A percentile compares a stretch with the other conserved stretches of the same genome.
These are phyloP conservation scores for Chloroclysta siterata DNA, from an alignment of 2,888 invertebrate species.

Conservation along the genomic window DNA sequence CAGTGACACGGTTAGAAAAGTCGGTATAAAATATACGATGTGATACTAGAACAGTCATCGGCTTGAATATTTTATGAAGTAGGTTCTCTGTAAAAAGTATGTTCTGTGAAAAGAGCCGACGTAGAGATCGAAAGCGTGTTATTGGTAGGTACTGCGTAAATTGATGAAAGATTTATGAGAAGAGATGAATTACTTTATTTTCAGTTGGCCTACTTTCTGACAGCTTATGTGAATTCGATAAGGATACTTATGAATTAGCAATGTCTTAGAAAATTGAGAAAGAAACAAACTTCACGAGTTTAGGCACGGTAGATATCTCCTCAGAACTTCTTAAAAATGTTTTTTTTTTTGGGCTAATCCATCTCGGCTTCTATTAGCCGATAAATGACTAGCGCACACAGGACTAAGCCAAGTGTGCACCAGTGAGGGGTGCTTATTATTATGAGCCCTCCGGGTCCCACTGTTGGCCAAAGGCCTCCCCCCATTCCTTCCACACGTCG, in stretches of 20 bases:
- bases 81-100: constrained; percentile 6
- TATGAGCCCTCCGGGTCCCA: too few species aligned
- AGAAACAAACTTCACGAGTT: too few species aligned
- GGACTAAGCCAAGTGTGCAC: too few species aligned
- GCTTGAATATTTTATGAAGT: constrained; percentile 15
- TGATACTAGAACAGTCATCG: neutral
- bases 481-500: too few species aligned
- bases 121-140: constrained; percentile 8
- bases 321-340: too few species aligned
- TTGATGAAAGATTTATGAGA: constrained; percentile 24
- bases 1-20: constrained; percentile 1
- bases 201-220: constrained; percentile 13
- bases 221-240: neutral
- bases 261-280: too few species aligned
- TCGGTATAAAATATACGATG: neutral
- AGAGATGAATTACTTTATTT: constrained; percentile 19
- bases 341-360: too few species aligned
- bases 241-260: neutral
- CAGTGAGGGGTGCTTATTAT: too few species aligned
- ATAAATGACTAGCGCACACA: too few species aligned
- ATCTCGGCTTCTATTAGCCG: too few species aligned
- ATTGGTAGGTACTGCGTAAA: constrained; percentile 15
- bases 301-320: too few species aligned
- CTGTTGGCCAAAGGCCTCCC: too few species aligned
- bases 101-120: constrained; percentile 6